Base-by-base conservation (phyloP, 2,113 vertebrate genomes). In the Bubalus kerabau region DNA sequence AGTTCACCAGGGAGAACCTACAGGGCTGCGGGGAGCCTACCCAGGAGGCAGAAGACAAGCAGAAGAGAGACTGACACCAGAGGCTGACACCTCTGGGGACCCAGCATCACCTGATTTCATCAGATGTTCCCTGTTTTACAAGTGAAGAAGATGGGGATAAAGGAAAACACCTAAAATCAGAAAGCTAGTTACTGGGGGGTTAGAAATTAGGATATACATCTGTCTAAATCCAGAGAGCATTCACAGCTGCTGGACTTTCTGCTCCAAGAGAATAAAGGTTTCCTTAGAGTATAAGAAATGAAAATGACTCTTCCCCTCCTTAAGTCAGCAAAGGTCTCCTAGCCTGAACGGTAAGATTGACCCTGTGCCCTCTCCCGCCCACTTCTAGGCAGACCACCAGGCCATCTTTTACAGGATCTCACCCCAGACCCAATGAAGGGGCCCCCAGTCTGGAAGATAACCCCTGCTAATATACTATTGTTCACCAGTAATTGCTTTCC, bases 401-500 rank as follows among this genome's bases (percentile, higher is more conserved):
- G 86, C 67, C 83, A 60, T 43, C 71, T 60, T 83, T 95, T 95
- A 78, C 92, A 93, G 95, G 40, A 62, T 95, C 83, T 30, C 98
- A 71, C 30, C 95, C 97, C 97, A 98, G 89, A 95, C 94, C 17
- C 95, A 57, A 76, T 1, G 64, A 59, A 94, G 95, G 50, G 91
- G 97, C 94, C 97, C 96, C 95, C 97, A 91, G 95, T 98, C 98
- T 96, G 97, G 97, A 94, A 94, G 98, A 98, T 98, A 98, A 98
- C 97, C 95, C 0, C 14, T 62, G 97, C 98, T 97, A 99, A 97
- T 52, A 26, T 7, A 2, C 97, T 96, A 98, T 98, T 99, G 98
- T 99, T 97, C 98, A 19, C 97, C 74, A 98, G 98, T 98, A 99
- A 99, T 99, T 98, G 98, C 98, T 98, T 99, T 97, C 97, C 97